Percentiles rank a stretch among this genome's conserved stretches.
phyloP scores from a whole-genome alignment of 2,888 invertebrate genomes.

The Drosophila pullipes region DNA sequence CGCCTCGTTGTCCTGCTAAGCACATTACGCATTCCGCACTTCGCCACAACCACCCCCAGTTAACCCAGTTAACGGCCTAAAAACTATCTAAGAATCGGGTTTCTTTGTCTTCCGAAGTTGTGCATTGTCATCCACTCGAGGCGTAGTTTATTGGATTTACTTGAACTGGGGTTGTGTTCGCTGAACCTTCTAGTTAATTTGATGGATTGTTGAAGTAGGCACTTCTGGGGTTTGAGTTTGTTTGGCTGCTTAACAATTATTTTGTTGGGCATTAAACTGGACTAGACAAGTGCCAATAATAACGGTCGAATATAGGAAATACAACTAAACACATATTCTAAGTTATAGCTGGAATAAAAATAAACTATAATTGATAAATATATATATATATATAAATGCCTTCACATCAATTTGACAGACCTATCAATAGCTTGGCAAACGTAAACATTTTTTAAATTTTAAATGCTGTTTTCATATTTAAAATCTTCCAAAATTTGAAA shows the following conservation, averaged over 20 bases:
- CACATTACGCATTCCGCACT: conserved; percentile 50
- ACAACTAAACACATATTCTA: background rate
- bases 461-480: background rate
- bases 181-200: conserved; percentile 53
- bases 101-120: conserved; percentile 18
- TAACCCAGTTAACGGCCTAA: conserved; percentile 35
- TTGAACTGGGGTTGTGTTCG: conserved; percentile 39
- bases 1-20: conserved; percentile 28
- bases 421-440: background rate
- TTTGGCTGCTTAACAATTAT: conserved; percentile 28
- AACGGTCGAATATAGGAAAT: background rate
- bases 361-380: background rate
- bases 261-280: conserved; percentile 36
- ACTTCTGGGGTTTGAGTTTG: background rate
- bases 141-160: conserved; percentile 63
- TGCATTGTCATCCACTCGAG: conserved; percentile 39
- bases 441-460: background rate
- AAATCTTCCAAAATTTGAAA: background rate
- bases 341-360: background rate
- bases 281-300: conserved; percentile 1
- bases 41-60: background rate
- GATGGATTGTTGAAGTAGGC: conserved; percentile 3
- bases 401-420: background rate
- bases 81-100: conserved; percentile 19
- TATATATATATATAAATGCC: background rate